Conservation (phyloP, 2,888 invertebrate species). For the Agriotes lineatus region DNA sequence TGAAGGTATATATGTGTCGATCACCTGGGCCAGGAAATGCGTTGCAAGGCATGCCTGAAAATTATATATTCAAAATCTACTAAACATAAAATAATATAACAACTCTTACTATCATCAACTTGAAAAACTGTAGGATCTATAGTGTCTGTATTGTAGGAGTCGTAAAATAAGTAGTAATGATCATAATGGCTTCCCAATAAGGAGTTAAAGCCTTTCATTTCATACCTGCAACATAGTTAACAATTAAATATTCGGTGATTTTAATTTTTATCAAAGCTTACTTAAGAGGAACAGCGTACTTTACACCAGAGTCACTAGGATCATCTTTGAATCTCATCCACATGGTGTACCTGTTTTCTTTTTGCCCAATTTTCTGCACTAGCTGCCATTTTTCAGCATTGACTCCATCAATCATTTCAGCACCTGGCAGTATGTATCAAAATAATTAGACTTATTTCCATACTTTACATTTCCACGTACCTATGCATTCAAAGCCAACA, state of each 20-base stretch:
- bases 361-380: conserved; percentile 78
- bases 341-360: conserved; percentile 89
- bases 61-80: conserved; percentile 16
- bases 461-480: conserved; percentile 57
- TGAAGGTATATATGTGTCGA: conserved; percentile 84
- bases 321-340: conserved; percentile 84
- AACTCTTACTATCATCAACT: conserved; percentile 71
- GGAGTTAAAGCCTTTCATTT: conserved; percentile 94
- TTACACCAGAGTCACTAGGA: conserved; percentile 62
- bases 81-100: conserved; percentile 8
- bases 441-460: background rate
- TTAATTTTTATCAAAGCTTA: conserved; percentile 51
- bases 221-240: conserved; percentile 73
- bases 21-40: conserved; percentile 91
- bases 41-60: conserved; percentile 76
- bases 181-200: conserved; percentile 96
- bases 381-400: conserved; percentile 84
- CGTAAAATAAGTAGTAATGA: conserved; percentile 91
- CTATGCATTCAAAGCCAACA: conserved; percentile 76
- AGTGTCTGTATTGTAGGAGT: conserved; percentile 74
- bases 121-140: conserved; percentile 79
- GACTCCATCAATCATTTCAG: conserved; percentile 79
- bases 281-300: conserved; percentile 78
- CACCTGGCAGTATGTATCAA: conserved; percentile 62
- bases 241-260: conserved; percentile 16